Conservation (phyloP, 2,797 vertebrate species). For the Rhynchotus rufescens region DNA sequence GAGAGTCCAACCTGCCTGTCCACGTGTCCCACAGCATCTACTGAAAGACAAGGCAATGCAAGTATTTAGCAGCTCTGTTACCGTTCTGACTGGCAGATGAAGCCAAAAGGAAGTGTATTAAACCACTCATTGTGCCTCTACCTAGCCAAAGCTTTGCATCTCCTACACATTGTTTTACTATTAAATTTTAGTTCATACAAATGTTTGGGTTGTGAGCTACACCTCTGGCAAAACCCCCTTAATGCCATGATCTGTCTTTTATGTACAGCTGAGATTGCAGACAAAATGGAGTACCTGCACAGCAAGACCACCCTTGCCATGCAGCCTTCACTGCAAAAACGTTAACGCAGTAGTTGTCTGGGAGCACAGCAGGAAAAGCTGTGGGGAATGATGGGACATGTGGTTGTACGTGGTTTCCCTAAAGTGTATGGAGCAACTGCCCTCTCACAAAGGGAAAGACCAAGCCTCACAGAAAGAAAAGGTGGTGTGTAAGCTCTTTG, state of each 20-base stretch:
- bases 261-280: background rate
- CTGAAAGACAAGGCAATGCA: background rate
- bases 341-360: background rate
- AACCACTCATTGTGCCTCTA: background rate
- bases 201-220: background rate
- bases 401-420: background rate
- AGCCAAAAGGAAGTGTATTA: background rate
- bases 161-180: background rate
- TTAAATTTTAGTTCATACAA: background rate
- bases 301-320: background rate
- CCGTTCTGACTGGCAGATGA: background rate
- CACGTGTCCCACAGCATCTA: background rate
- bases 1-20: background rate
- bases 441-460: background rate
- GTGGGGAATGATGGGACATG: fast-evolving
- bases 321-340: background rate
- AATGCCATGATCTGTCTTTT: background rate
- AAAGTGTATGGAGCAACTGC: fast-evolving
- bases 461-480: background rate
- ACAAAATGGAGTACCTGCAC: background rate
- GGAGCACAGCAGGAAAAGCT: background rate
- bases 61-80: background rate
- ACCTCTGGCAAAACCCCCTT: background rate
- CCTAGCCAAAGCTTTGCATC: background rate
- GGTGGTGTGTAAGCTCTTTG: background rate